phyloP scores from a whole-genome alignment of 2,888 invertebrate species.

The Nephrotoma guestfalica region DNA sequence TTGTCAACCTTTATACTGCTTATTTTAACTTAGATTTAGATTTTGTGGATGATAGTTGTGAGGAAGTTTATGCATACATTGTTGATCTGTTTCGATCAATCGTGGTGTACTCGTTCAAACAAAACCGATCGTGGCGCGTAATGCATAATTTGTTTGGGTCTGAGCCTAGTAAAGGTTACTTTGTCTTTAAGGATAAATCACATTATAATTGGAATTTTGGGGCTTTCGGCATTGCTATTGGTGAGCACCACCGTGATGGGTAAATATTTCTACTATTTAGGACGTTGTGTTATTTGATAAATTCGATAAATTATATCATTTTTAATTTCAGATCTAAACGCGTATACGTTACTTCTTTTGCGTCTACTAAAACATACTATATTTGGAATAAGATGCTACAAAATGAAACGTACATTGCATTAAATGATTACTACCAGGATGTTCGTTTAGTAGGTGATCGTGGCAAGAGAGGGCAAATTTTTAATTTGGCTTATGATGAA shows the following conservation, averaged over 20 bases:
- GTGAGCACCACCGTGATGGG: not conserved
- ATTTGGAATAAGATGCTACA: not conserved
- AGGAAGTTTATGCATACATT: not conserved
- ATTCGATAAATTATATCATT: not conserved
- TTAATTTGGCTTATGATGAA: not conserved
- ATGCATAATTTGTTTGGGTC: not conserved
- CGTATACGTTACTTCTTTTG: not conserved
- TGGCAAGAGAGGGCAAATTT: not conserved
- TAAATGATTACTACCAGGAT: not conserved
- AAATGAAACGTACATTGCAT: not conserved
- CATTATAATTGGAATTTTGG: not conserved
- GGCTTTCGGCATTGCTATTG: not conserved
- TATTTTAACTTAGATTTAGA: not conserved
- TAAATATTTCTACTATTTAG: not conserved
- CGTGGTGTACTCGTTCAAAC: not conserved
- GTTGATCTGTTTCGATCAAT: not conserved
- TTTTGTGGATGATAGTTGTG: not conserved
- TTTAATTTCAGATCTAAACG: not conserved
- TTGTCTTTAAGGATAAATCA: not conserved
- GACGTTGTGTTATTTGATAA: not conserved
- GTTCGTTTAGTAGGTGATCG: not conserved
- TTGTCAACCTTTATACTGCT: not conserved
- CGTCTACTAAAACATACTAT: not conserved
- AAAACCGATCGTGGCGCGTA: not conserved
- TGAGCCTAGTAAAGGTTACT: not conserved